Conservation (phyloP, 37 sponge, comb jelly and placozoan species). For the Cliona cf. orientalis region DNA sequence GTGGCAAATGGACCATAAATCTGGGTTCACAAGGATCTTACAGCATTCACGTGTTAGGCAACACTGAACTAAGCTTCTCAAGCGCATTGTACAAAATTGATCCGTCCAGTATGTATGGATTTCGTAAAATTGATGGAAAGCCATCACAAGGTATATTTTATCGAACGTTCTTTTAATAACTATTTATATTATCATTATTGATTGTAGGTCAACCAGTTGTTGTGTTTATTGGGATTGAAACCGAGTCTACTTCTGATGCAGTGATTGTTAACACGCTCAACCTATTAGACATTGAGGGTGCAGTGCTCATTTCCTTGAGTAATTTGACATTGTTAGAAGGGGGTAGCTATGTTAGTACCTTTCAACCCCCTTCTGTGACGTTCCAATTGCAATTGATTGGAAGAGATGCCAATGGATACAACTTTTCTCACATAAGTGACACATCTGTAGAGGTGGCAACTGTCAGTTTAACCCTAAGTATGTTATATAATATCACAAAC, state of each 20-base stretch:
- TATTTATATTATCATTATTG: neutral
- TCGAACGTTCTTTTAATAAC: neutral
- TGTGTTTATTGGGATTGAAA: neutral
- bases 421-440: neutral
- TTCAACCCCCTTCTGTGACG: neutral
- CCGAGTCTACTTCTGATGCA: too few species aligned
- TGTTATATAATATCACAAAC: neutral
- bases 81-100: constrained; percentile 16
- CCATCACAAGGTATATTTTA: constrained; percentile 19
- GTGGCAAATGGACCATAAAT: constrained; percentile 25
- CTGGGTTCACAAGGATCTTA: constrained; percentile 14
- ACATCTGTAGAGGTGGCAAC: neutral
- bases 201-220: neutral
- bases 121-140: constrained; percentile 5
- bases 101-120: constrained; percentile 9
- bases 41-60: constrained; percentile 12
- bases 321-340: neutral
- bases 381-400: neutral
- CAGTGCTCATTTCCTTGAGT: neutral
- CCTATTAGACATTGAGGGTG: neutral
- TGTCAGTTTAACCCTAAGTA: neutral
- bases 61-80: neutral
- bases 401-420: neutral
- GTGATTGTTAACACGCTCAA: neutral
- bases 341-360: neutral